Conservation (phyloP, 2,888 invertebrate genomes). For the Pachymerium ferrugineum region DNA sequence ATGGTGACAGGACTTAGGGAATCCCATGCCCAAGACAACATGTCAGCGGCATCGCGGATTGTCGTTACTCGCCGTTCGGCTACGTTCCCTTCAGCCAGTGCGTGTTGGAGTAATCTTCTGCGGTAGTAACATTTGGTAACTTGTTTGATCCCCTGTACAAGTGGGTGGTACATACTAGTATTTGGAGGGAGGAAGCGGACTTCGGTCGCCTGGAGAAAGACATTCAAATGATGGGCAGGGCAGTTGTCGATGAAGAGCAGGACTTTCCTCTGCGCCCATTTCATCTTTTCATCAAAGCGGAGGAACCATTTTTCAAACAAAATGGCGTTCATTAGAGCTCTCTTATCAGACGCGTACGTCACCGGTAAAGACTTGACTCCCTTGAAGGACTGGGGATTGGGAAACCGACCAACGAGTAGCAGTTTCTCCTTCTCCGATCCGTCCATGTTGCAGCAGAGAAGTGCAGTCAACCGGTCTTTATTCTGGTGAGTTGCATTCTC, state of each 20-base stretch:
- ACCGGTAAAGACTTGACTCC: background rate
- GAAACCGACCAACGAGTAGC: background rate
- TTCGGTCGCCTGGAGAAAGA: slow-evolving; percentile 16
- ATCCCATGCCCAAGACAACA: slow-evolving; percentile 32
- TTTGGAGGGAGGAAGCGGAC: slow-evolving; percentile 28
- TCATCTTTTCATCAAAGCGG: slow-evolving; percentile 26
- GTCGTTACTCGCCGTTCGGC: slow-evolving; percentile 18
- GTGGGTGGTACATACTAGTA: slow-evolving; percentile 29
- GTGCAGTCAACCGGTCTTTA: background rate
- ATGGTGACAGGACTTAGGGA: slow-evolving; percentile 28
- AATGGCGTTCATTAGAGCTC: background rate
- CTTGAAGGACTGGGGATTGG: background rate
- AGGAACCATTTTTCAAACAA: slow-evolving; percentile 25
- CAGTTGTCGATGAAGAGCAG: slow-evolving; percentile 24
- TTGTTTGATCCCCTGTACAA: slow-evolving; percentile 28
- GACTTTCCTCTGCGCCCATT: slow-evolving; percentile 11
- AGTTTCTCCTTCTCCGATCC: slow-evolving; percentile 25
- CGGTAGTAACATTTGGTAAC: slow-evolving; percentile 29
- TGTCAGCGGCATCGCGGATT: slow-evolving; percentile 19
- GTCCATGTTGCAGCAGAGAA: slow-evolving; percentile 31
- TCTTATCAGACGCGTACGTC: background rate
- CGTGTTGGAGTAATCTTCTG: slow-evolving; percentile 18
- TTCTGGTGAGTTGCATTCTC: background rate
- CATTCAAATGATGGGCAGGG: slow-evolving; percentile 12
- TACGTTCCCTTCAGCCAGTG: slow-evolving; percentile 26